Evolutionary conservation across 2,113 vertebrate species (phyloP), one percentile per base, ranked within the genome.

Genomic region (Cromileptes altivelis): DNA sequence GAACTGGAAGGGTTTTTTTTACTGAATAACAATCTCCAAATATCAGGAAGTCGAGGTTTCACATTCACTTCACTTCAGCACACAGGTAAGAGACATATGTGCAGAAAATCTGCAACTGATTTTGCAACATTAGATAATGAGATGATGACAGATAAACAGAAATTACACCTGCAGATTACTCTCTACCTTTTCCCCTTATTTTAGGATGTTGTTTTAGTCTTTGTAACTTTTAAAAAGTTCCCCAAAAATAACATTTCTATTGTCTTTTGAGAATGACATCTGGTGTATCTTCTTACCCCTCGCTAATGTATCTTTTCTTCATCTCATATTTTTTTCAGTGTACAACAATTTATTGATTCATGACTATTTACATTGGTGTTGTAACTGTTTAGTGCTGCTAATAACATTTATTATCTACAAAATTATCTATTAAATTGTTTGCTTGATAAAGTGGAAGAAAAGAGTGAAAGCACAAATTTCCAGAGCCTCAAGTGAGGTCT

Each of bases 61-160:
- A 23, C 7, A 1, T 5, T 21, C 21, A 10, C n/a, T 30, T 72
- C 21, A 3, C 18, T 50, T 40, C 53, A 50, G n/a, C 23, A 10
- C 18, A 77, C 58, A 80, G 86, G 88, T 90, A 82, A 84, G 82
- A 33, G 12, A 49, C n/a, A 67, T 13, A 40, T 30, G 69, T 55
- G 21, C 19, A 61, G 45, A 50, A 23, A 11, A 50, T 12, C 23
- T 53, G 17, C 1, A 14, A 37, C 49, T 57, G 1, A 6, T 27
- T 63, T 61, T 18, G 15, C 4, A 25, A 9, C 27, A 60, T 19
- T 61, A 60, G 18, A 49, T 49, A 67, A 15, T 18, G 42, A 21
- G 4, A 49, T 18, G 42, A 37, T 37, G 33, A 37, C 33, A 37
- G 33, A 4, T 37, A 6, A 37, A 37, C 33, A 37, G 6, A 37